These are phyloP conservation scores for Conger conger DNA, from an alignment of 2,113 vertebrate genomes.

Conservation along the genomic window DNA sequence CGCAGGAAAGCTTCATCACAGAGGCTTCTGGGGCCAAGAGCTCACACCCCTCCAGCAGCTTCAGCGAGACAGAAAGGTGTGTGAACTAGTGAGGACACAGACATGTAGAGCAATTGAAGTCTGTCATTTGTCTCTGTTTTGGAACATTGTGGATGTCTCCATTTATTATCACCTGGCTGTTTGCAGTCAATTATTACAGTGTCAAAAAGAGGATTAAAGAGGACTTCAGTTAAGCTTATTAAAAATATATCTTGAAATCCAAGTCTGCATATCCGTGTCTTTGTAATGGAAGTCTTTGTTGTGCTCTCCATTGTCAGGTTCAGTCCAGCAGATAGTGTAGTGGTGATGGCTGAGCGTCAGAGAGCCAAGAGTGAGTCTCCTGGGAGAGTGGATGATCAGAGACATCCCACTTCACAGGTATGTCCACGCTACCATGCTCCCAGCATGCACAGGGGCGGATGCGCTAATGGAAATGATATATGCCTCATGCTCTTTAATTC, in stretches of 20 bases:
- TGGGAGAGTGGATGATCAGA: conserved; percentile 83
- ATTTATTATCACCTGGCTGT: too few relatives aligned
- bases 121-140: not conserved
- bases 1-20: conserved; percentile 74
- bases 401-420: conserved; percentile 83
- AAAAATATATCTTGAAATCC: not conserved
- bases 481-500: not conserved
- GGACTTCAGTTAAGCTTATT: not conserved
- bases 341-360: conserved; percentile 83
- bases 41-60: conserved; percentile 84
- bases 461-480: not conserved
- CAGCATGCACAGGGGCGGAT: not conserved
- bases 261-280: not conserved
- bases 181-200: too few relatives aligned
- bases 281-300: not conserved
- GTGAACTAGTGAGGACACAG: conserved; percentile 60
- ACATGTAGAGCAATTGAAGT: too few relatives aligned
- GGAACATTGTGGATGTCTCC: too few relatives aligned
- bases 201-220: too few relatives aligned
- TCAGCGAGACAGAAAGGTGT: conserved; percentile 90
- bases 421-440: not conserved
- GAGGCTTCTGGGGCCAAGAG: conserved; percentile 72
- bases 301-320: conserved; percentile 70
- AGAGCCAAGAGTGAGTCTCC: conserved; percentile 95
- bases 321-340: conserved; percentile 92